These are phyloP conservation scores for Myotis yumanensis DNA, from an alignment of 2,113 vertebrate genomes.

Conservation along the genomic window DNA sequence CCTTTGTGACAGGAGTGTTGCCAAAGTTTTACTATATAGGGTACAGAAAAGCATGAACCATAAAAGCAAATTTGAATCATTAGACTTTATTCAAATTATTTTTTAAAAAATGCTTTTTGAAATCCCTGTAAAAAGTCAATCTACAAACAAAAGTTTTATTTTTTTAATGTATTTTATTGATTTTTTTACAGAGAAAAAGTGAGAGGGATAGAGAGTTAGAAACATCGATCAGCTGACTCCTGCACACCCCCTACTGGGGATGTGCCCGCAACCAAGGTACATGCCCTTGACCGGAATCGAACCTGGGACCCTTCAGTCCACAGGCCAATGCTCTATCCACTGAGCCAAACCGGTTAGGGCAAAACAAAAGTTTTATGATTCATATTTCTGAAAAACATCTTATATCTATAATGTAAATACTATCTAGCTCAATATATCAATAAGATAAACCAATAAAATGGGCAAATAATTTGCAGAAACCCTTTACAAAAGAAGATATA, in stretches of 20 bases:
- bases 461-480: neutral
- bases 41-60: neutral
- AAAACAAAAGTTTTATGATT: neutral
- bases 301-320: no score
- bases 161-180: no score
- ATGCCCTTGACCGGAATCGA: no score
- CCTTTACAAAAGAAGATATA: neutral
- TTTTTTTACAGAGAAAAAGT: no score
- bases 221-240: no score
- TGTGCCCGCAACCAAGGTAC: no score
- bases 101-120: neutral
- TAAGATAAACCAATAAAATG: neutral
- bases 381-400: neutral
- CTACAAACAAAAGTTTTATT: neutral
- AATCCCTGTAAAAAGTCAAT: neutral
- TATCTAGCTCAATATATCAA: neutral
- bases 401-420: neutral
- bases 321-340: no score
- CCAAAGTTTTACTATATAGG: neutral
- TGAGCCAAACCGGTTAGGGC: no score
- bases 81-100: neutral
- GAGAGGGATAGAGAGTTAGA: no score
- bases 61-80: neutral
- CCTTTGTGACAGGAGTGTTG: neutral
- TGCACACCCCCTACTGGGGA: no score